Evolutionary conservation across 2,113 vertebrate genomes (phyloP).

Genomic region (Cygnus buccinator): DNA sequence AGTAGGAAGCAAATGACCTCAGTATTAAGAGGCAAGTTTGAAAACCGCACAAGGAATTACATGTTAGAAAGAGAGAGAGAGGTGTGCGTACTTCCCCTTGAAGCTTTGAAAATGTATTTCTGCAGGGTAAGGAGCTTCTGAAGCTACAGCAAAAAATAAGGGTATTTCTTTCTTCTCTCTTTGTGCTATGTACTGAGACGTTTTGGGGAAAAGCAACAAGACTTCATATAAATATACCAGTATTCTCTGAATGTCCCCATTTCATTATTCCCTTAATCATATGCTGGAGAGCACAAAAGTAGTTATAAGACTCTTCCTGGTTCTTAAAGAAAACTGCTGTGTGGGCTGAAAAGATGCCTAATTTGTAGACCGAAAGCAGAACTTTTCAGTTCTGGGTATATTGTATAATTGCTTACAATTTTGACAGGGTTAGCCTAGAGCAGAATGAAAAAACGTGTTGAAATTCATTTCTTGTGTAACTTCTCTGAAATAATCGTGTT

Average conservation of each 20-base stretch:
- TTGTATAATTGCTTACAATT: neutral
- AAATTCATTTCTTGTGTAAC: neutral
- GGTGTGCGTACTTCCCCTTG: neutral
- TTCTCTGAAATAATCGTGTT: neutral
- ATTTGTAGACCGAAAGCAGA: slow-evolving; percentile 15
- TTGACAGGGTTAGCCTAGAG: slow-evolving; percentile 33
- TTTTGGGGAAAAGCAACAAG: neutral
- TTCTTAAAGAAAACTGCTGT: neutral
- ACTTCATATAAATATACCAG: neutral
- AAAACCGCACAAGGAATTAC: neutral
- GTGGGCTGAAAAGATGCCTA: neutral
- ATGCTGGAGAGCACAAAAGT: neutral
- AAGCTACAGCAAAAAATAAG: neutral
- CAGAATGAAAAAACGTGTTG: slow-evolving; percentile 15
- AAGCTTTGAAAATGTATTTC: neutral
- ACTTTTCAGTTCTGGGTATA: neutral
- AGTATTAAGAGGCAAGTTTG: neutral
- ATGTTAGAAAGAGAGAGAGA: neutral
- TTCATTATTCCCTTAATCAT: neutral
- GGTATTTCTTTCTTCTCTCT: neutral
- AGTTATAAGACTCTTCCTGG: neutral
- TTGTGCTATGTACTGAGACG: neutral
- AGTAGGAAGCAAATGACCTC: neutral
- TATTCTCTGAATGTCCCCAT: neutral
- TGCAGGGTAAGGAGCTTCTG: neutral